These are phyloP conservation scores for Spondyliosoma cantharus DNA, from an alignment of 2,797 vertebrate genomes.

Conservation along the genomic window DNA sequence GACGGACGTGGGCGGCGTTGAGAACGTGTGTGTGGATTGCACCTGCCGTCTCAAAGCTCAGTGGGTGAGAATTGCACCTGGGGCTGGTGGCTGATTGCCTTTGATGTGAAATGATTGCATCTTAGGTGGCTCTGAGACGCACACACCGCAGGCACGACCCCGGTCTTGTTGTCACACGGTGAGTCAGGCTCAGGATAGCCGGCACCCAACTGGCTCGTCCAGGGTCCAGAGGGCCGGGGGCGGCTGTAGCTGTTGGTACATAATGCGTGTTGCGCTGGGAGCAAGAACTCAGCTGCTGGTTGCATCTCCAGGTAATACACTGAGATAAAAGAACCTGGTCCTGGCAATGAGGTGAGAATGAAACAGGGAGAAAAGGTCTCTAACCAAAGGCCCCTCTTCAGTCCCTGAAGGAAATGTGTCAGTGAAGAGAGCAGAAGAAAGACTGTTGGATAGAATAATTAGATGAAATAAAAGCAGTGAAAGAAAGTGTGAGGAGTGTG, in stretches of 20 bases:
- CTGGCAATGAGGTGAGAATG: conserved; percentile 80
- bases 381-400: conserved; percentile 37
- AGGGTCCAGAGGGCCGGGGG: conserved; percentile 21
- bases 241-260: conserved; percentile 47
- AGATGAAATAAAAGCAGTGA: conserved; percentile 2
- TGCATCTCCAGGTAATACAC: conserved; percentile 66
- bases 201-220: conserved; percentile 25
- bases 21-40: conserved; percentile 30
- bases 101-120: conserved; percentile 83
- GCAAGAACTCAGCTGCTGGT: conserved; percentile 72
- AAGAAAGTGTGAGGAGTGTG: neutral
- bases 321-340: conserved; percentile 52
- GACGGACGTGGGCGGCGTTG: conserved; percentile 38
- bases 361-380: conserved; percentile 70
- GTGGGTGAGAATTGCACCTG: conserved; percentile 80
- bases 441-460: neutral
- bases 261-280: conserved; percentile 26
- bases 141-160: conserved; percentile 60
- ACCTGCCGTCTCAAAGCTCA: conserved; percentile 71
- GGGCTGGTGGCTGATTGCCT: conserved; percentile 80
- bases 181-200: conserved; percentile 34
- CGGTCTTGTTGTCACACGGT: conserved; percentile 56
- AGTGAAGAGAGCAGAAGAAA: conserved; percentile 3
- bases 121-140: conserved; percentile 67
- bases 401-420: conserved; percentile 35